Base-by-base conservation (phyloP, 1,140 invertebrate species). In the Mercenaria mercenaria region DNA sequence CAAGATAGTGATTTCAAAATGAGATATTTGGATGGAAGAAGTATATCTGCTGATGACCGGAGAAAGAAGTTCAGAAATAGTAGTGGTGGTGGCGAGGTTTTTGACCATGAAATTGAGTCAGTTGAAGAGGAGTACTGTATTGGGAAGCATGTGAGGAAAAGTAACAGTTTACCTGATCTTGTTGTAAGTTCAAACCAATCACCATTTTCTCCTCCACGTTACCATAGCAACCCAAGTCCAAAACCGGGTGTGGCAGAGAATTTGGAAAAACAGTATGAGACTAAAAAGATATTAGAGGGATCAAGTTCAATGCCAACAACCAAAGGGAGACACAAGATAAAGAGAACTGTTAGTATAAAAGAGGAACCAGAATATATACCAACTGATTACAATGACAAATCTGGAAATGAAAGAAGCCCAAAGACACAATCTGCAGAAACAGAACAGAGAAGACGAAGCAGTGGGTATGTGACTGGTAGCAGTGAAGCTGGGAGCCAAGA, bases 391-490 rank as follows among this genome's bases (percentile, higher is more conserved):
- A 32, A 61, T 50, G 37, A 67, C 0, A 4, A 26, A n/a, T 1
- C 34, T 47, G 41, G 37, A 11, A 47, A 50, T 84, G 61, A 50
- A 47, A 47, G 18, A 56, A 61, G 23, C 23, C 41, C 32, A 8
- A 37, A 52, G 3, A 2, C 37, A 52, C 29, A 52, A 13, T 79
- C 39, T 32, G 34, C 23, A 34, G 64, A 47, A 56, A 74, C 64
- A 20, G 67, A 80, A 13, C 20, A 81, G 0, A 56, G 67, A 29
- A 80, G 77, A 43, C 32, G 80, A 11, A 88, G 79, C 3, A 91
- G 90, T 91, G 90, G 90, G 4, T 91, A 91, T 79, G 52, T 50
- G 0, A 91, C 90, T 0, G 89, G 83, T n/a, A 61, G 59, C 3
- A 84, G 81, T 88, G 56, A 91, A 6, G 47, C 32, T 18, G 76